Evolutionary conservation across 2,797 vertebrate genomes (phyloP).

Genomic region (Alca torda): DNA sequence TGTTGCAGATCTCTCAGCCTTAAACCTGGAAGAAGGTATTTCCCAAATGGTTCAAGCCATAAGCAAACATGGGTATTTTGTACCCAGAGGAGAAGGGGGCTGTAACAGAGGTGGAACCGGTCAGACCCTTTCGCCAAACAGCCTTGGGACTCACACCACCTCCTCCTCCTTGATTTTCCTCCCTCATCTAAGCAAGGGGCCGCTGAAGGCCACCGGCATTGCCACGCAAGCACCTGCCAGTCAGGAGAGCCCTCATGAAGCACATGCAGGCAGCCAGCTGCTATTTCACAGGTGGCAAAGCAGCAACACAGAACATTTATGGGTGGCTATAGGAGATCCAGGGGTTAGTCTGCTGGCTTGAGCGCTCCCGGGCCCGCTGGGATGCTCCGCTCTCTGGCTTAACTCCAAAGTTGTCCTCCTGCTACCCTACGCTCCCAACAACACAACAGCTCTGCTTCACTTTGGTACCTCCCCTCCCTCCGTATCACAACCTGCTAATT

Average conservation of each 20-base stretch:
- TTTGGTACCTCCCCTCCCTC: neutral
- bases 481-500: neutral
- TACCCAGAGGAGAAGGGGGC: neutral
- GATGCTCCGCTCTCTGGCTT: neutral
- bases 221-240: neutral
- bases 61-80: neutral
- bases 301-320: neutral
- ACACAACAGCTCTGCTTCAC: neutral
- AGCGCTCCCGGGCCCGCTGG: accelerated
- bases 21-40: neutral
- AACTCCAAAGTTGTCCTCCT: neutral
- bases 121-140: neutral
- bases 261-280: neutral
- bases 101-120: neutral
- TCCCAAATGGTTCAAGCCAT: neutral
- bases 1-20: conserved; percentile 14
- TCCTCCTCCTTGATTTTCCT: neutral
- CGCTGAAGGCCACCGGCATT: neutral
- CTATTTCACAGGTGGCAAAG: neutral
- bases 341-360: neutral
- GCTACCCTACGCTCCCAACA: neutral
- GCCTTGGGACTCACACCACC: neutral
- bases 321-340: neutral
- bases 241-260: neutral
- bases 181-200: neutral